Base-by-base conservation (phyloP, 2,113 vertebrate genomes). In the Mixornis gularis region DNA sequence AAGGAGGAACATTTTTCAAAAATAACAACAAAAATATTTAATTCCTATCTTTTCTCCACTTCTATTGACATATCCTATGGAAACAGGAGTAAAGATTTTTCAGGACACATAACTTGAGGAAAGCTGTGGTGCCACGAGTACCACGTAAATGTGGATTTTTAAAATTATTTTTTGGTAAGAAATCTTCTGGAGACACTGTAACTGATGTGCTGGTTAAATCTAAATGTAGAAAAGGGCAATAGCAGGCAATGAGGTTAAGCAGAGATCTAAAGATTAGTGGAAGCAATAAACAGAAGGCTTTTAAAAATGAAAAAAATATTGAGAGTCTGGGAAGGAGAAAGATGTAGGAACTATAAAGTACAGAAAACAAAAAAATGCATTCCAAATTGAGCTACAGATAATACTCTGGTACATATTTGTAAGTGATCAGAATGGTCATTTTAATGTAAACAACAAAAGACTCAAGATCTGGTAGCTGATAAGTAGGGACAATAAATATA, bases 231-330 rank as follows among this genome's bases (percentile, higher is more conserved):
- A 95, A 95, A 96, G 93, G 92, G 93, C 95, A 96, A 93, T 90
- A 94, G 88, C 93, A 59, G 80, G 60, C 95, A 96, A 95, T 72
- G 95, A 95, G 95, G 92, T 95, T 94, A 96, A 96, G 95, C 62
- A 92, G 93, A 95, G 93, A 95, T 96, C 84, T 95, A 96, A 94
- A 96, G 95, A 95, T 95, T 96, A 95, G 93, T 79, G 73, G 49
- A 95, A 95, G 92, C 88, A 95, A 93, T 93, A 93, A 94, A 95
- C 85, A 93, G 93, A 90, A 90, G 77, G 90, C 49, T 95, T 95
- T 94, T 78, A 93, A 93, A 96, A 95, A 92, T 87, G 40, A 88
- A 93, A 86, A 86, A 89, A 83, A 92, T 85, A 79, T 73, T 21
- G 34, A 53, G 55, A 84, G 83, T 83, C 52, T 90, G 32, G 19